A percentile compares a stretch with the other conserved stretches of the same genome.
Conservation (phyloP, 1,140 invertebrate genomes). For the Drosophila baimaii region DNA sequence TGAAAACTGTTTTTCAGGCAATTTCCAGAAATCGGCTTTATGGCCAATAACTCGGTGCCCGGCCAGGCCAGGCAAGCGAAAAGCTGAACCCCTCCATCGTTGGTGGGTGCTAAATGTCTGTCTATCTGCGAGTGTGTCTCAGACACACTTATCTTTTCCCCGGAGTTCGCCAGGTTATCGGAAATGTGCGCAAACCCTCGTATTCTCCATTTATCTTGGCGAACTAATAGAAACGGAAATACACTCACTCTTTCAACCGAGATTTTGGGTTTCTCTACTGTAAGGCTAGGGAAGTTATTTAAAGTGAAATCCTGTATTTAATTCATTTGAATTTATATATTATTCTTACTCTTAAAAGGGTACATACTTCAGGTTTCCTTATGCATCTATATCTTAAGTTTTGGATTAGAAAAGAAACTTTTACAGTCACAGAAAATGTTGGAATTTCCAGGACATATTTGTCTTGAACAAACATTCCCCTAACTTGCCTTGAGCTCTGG, state of each 20-base stretch:
- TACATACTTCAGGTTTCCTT: neutral
- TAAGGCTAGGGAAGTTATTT: no score
- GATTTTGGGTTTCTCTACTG: no score
- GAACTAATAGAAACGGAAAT: neutral
- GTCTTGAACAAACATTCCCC: neutral
- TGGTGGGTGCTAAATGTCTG: conserved; percentile 36
- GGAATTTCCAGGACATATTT: neutral
- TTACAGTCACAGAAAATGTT: neutral
- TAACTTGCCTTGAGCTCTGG: neutral
- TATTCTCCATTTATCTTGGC: neutral
- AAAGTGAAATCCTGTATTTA: neutral
- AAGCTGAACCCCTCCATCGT: conserved; percentile 1
- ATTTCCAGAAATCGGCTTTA: conserved; percentile 58
- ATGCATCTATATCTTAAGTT: neutral
- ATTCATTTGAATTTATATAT: neutral
- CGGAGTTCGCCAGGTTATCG: conserved; percentile 15
- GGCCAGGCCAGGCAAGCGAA: conserved; percentile 4
- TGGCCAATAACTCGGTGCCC: conserved; percentile 57
- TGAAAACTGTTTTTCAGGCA: conserved; percentile 52
- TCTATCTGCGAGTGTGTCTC: conserved; percentile 19
- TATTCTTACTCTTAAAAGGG: neutral
- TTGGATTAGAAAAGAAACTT: no score
- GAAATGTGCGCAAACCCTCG: conserved; percentile 1
- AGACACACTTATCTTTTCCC: conserved; percentile 15
- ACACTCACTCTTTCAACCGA: no score